Conservation (phyloP, 1,140 invertebrate genomes). For the Chionoecetes opilio region DNA sequence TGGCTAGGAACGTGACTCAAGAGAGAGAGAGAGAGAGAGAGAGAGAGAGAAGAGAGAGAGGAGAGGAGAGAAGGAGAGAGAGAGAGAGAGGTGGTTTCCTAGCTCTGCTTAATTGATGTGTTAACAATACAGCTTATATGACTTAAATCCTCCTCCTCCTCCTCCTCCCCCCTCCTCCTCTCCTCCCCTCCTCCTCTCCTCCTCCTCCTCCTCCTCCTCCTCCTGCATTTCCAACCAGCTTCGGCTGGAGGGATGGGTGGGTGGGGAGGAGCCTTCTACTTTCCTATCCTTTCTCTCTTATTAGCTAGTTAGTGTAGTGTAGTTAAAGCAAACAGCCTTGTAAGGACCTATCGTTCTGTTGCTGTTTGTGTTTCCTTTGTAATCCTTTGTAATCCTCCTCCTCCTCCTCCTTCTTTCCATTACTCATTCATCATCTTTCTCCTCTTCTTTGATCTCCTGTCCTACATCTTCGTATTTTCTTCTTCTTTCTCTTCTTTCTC, state of each 20-base stretch:
- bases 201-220: neutral
- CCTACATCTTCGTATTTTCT: neutral
- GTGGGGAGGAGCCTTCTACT: no score
- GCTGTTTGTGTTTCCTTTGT: no score
- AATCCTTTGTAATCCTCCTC: no score
- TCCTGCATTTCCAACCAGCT: neutral
- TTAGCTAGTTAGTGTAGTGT: no score
- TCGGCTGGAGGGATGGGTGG: no score
- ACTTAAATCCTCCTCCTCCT: neutral
- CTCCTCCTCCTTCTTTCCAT: no score
- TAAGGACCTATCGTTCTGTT: no score
- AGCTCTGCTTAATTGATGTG: neutral
- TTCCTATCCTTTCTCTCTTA: no score
- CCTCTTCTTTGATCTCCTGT: neutral
- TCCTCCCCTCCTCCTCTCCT: neutral
- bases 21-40: conserved; percentile 10
- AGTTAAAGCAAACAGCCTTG: no score
- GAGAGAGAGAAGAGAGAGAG: conserved; percentile 18
- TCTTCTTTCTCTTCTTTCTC: neutral
- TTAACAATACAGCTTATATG: neutral
- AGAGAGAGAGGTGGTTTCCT: neutral
- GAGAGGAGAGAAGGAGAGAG: neutral
- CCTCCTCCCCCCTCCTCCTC: neutral
- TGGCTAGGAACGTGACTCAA: no score
- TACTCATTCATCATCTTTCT: no score